phyloP scores from a whole-genome alignment of 2,888 invertebrate genomes.

The Pemphredon lugubris region DNA sequence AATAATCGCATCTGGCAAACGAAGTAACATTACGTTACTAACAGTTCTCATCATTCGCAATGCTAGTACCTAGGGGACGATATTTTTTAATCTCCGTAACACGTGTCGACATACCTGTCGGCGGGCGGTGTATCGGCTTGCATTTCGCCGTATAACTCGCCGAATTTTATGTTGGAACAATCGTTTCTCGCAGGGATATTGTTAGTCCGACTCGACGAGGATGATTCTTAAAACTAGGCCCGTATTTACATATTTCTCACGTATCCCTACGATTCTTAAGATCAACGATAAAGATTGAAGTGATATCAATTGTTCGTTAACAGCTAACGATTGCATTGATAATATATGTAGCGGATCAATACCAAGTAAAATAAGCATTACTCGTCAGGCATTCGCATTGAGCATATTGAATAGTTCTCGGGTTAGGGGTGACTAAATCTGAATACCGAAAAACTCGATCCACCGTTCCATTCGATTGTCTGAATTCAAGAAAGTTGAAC shows the following conservation, averaged over 20 bases:
- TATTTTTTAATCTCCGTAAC: no score
- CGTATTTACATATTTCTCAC: constrained; percentile 41
- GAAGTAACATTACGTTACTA: not conserved
- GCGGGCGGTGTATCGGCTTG: no score
- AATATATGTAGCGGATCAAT: not conserved
- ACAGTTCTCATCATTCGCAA: not conserved
- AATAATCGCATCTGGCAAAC: no score
- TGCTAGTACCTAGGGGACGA: no score
- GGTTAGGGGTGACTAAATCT: not conserved
- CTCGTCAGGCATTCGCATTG: constrained; percentile 41
- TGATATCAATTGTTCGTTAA: constrained; percentile 8
- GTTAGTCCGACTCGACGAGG: no score
- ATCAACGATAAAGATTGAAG: constrained; percentile 9
- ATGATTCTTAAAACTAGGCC: constrained; percentile 20
- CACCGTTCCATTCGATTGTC: no score
- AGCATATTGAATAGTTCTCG: constrained; percentile 36
- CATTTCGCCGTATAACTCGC: no score
- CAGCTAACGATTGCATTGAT: constrained; percentile 7
- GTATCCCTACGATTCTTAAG: not conserved
- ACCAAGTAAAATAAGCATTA: not conserved
- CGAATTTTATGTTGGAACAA: no score
- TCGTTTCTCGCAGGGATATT: no score
- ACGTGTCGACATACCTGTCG: no score
- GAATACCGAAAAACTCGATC: no score
- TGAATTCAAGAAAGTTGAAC: no score